Base-by-base conservation (phyloP, 1,140 invertebrate genomes). In the Augochlora pura region DNA sequence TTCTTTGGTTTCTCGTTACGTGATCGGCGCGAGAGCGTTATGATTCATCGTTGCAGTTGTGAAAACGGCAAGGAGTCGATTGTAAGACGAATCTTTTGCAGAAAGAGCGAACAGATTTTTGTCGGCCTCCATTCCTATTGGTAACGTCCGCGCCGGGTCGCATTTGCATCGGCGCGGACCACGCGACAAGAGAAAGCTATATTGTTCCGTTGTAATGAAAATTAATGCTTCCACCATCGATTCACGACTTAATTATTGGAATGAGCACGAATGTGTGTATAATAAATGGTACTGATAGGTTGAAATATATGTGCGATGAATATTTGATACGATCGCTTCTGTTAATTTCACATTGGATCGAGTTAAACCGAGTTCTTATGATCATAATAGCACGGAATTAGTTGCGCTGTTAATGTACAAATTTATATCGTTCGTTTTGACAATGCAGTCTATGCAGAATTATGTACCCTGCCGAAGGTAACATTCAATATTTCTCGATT, bases 1-100 rank as follows among this genome's bases (percentile, higher is more conserved):
- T 60, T 38, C 74, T 77, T 62, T 39, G 66, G 66, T 77, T 70
- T 62, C 73, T 67, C 27, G 74, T 77, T 77, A 70, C 74, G 66
- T 77, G 66, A 77, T 42, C 39, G 23, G 39, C 59, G 16, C 32
- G 66, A 70, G 59, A 66, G 21, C 46, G 23, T 60, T 69, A 70
- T 77, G 54, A 77, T 62, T 62, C 60, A 73, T 27, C n/a, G 39
- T 69, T 25, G 65, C 74, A 62, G 65, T 23, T 27, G 27, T 23
- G 39, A 66, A 66, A 66, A 66, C 39, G 39, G 3, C n/a, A 12
- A 66, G 54, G 54, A 57, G 64, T 46, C 64, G 54, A 46, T 21
- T 46, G 64, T 69, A 76, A 76, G 65, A 23, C 52, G 74, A 76
- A 25, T 77, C 42, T 54, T 38, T 4, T 16, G 46, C 16, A 39